Percentiles rank a stretch among this genome's conserved stretches.
phyloP scores from a whole-genome alignment of 2,888 invertebrate genomes.

The Nymphalis polychloros region DNA sequence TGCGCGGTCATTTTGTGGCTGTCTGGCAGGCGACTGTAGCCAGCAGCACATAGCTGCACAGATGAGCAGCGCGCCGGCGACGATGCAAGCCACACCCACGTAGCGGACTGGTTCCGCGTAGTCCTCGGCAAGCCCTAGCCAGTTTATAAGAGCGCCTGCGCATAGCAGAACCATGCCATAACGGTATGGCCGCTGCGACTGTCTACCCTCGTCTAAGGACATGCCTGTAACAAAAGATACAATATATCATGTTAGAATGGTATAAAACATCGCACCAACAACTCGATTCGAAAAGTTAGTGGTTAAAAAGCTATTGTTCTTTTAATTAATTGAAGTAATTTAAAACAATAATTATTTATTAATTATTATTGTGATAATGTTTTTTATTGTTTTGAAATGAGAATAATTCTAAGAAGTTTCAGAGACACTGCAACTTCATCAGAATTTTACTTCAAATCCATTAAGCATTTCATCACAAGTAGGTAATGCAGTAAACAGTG shows the following conservation, averaged over 20 bases:
- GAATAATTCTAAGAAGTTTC: not conserved
- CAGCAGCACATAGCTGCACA: conserved; percentile 89
- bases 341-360: not conserved
- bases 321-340: not conserved
- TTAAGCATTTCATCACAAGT: not conserved
- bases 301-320: not conserved
- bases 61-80: conserved; percentile 87
- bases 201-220: conserved; percentile 84
- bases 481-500: conserved; percentile 39
- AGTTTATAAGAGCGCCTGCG: conserved; percentile 87
- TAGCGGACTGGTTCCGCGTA: conserved; percentile 87
- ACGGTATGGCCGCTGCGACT: conserved; percentile 87
- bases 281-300: no score
- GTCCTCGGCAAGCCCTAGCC: conserved; percentile 87
- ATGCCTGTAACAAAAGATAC: conserved; percentile 75
- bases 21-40: conserved; percentile 81
- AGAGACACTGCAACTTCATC: not conserved
- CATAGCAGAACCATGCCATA: conserved; percentile 88
- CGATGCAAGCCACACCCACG: conserved; percentile 87
- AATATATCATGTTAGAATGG: not conserved
- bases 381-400: no score
- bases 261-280: no score
- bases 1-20: conserved; percentile 68
- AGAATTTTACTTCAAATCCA: conserved; percentile 15
- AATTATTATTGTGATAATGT: not conserved